phyloP scores from a whole-genome alignment of 2,113 vertebrate genomes.

The Parus major region DNA sequence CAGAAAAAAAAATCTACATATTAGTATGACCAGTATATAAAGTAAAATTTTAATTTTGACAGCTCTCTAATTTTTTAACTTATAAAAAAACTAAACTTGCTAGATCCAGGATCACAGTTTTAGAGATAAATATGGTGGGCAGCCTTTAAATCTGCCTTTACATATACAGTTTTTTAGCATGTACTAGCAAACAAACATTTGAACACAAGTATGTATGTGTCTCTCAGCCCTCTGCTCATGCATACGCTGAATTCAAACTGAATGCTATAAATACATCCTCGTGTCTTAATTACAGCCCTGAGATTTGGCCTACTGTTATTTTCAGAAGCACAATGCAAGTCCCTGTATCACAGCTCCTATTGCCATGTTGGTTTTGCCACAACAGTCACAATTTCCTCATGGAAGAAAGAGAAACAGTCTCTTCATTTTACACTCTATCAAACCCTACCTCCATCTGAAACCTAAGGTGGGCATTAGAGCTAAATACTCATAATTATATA shows the following conservation, averaged over 20 bases:
- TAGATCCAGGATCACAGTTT: neutral
- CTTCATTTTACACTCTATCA: neutral
- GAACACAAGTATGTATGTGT: neutral
- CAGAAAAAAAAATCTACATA: neutral
- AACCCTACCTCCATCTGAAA: neutral
- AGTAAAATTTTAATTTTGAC: neutral
- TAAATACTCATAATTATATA: neutral
- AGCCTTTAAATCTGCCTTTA: neutral
- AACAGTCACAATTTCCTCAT: neutral
- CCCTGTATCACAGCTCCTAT: neutral
- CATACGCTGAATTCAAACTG: neutral
- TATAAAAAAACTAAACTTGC: neutral
- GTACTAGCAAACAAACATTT: neutral
- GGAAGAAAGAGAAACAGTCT: neutral
- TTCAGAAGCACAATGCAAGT: neutral
- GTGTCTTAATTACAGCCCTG: neutral
- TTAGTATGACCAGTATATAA: neutral
- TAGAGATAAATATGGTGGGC: neutral
- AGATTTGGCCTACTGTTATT: neutral
- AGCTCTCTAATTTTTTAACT: neutral
- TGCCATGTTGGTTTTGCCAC: neutral
- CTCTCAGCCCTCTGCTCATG: neutral
- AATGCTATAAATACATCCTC: neutral
- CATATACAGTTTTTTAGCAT: neutral
- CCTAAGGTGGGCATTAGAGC: neutral